phyloP scores from a whole-genome alignment of 2,113 vertebrate genomes.

The Delphinapterus leucas region DNA sequence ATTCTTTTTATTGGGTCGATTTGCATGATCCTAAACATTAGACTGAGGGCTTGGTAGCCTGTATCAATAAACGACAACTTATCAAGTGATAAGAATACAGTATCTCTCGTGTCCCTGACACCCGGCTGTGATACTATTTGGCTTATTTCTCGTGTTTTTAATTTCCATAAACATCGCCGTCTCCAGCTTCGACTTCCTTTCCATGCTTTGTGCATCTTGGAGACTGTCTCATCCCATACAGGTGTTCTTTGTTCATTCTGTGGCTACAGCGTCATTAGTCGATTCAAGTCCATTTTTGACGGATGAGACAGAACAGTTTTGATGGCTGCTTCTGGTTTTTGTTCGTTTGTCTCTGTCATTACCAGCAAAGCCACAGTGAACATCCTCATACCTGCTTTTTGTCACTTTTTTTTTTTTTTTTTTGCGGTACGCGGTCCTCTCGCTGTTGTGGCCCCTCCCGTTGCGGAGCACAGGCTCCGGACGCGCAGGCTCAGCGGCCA shows the following conservation, averaged over 20 bases:
- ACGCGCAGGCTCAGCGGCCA: no score
- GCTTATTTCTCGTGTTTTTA: background rate
- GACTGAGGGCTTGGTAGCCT: background rate
- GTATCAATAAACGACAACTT: background rate
- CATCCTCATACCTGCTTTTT: background rate
- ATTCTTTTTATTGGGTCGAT: background rate
- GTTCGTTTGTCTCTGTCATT: background rate
- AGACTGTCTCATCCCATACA: background rate
- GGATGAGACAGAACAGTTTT: background rate
- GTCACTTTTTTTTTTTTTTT: background rate
- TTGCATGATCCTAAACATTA: background rate
- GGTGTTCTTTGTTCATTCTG: background rate
- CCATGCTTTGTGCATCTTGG: accelerated
- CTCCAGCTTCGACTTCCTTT: background rate
- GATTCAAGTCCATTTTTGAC: background rate
- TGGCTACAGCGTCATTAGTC: background rate
- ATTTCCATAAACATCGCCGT: background rate
- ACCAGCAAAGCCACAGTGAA: background rate
- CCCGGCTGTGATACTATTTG: background rate
- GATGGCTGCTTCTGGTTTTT: background rate
- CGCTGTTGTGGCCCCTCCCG: no score
- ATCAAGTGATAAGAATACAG: background rate
- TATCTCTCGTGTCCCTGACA: background rate
- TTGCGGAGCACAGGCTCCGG: no score
- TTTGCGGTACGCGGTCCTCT: no score